These are phyloP conservation scores for Eubasilissa splendida DNA, from an alignment of 2,888 invertebrate species.

Conservation along the genomic window DNA sequence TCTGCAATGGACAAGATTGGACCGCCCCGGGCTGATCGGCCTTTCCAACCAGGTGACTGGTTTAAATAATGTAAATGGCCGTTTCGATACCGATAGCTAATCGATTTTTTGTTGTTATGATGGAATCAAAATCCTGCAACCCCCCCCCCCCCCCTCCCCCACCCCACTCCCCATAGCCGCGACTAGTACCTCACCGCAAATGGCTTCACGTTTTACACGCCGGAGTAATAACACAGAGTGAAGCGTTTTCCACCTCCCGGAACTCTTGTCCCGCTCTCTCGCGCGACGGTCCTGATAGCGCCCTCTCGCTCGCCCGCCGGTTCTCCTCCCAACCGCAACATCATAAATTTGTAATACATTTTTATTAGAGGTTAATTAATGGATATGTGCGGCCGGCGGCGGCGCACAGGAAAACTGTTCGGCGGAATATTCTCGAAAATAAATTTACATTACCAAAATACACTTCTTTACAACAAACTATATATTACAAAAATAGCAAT, in stretches of 20 bases:
- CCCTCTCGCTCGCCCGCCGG: slow-evolving; percentile 20
- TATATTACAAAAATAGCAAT: too few species aligned
- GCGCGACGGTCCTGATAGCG: neutral
- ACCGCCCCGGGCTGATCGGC: too few species aligned
- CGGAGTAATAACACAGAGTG: slow-evolving; percentile 37
- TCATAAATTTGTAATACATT: slow-evolving; percentile 58
- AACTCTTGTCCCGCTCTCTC: slow-evolving; percentile 24
- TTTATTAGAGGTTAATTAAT: slow-evolving; percentile 57
- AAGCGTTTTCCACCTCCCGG: slow-evolving; percentile 19
- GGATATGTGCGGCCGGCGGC: slow-evolving; percentile 47
- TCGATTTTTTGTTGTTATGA: slow-evolving; percentile 21
- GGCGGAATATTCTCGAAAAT: neutral
- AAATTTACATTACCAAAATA: too few species aligned
- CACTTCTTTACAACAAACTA: too few species aligned
- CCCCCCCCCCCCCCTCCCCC: neutral
- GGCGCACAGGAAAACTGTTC: slow-evolving; percentile 16
- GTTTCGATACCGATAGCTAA: neutral
- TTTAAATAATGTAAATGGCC: too few species aligned
- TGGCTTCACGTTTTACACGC: slow-evolving; percentile 38
- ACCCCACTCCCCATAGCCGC: neutral
- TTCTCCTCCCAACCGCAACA: slow-evolving; percentile 34
- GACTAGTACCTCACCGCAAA: slow-evolving; percentile 25
- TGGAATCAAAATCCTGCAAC: neutral
- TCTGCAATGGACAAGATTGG: too few species aligned
- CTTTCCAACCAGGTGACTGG: too few species aligned